phyloP scores from a whole-genome alignment of 2,888 invertebrate species.

The Anoncus sp. region DNA sequence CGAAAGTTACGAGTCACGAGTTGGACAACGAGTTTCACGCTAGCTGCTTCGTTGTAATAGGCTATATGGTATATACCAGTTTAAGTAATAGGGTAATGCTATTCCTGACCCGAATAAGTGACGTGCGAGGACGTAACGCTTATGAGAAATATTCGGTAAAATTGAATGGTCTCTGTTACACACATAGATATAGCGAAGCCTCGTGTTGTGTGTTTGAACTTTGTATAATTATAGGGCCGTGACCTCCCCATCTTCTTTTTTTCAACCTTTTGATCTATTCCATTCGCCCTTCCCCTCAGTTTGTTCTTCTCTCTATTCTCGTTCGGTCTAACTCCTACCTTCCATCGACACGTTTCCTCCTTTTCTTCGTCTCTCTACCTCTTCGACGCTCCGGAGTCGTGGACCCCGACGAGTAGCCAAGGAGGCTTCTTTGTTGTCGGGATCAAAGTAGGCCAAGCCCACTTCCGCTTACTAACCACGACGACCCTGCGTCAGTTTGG shows the following conservation, averaged over 20 bases:
- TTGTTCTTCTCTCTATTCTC: slow-evolving; percentile 4
- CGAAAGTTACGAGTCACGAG: slow-evolving; percentile 41
- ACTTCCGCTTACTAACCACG: slow-evolving; percentile 52
- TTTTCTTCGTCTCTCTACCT: slow-evolving; percentile 17
- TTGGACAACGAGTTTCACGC: slow-evolving; percentile 45
- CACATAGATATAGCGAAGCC: slow-evolving; percentile 2
- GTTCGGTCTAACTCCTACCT: slow-evolving; percentile 12
- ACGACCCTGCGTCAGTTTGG: slow-evolving; percentile 28
- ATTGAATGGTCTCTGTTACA: slow-evolving; percentile 15
- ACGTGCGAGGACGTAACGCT: background rate
- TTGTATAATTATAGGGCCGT: slow-evolving; percentile 36
- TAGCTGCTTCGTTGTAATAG: slow-evolving; percentile 25
- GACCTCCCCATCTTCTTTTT: slow-evolving; percentile 36
- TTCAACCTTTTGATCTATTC: slow-evolving; percentile 18
- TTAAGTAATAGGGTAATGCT: slow-evolving; percentile 10
- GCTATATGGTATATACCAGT: slow-evolving; percentile 9
- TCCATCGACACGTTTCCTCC: slow-evolving; percentile 30
- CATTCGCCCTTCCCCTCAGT: slow-evolving; percentile 14
- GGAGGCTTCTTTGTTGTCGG: slow-evolving; percentile 70
- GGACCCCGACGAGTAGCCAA: slow-evolving; percentile 48
- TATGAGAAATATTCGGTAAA: slow-evolving; percentile 5
- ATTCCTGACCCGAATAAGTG: slow-evolving; percentile 21
- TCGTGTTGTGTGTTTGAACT: slow-evolving; percentile 24
- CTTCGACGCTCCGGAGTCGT: too few species aligned
- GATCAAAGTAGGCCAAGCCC: slow-evolving; percentile 63